Base-by-base conservation (phyloP, 2,113 vertebrate genomes). In the Corydoras maculifer region DNA sequence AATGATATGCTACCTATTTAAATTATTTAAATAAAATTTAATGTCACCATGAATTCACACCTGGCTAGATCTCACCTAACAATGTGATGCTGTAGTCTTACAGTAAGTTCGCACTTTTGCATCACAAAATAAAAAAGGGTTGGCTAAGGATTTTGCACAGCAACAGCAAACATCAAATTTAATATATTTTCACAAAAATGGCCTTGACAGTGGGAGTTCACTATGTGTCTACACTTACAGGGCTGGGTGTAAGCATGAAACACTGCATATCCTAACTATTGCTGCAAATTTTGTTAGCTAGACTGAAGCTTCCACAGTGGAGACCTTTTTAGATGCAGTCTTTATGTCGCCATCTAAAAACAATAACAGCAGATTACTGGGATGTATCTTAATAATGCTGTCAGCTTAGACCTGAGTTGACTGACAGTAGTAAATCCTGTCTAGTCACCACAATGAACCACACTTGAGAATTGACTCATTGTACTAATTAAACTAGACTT, bases 391-490 rank as follows among this genome's bases (percentile, higher is more conserved):
- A 51, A 13, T 30, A 14, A 29, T 14, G 6, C 55, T 58, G 43
- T 59, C 62, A 59, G 54, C 62, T 11, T 58, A 67, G 31, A 48
- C 12, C 3, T 29, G 50, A 50, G 58, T 13, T 66, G 63, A 35
- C 58, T 60, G 64, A 54, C 71, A 48, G 58, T 31, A 43, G 58
- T 54, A 73, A 73, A 62, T 73, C 50, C 49, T 11, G 58, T 48
- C 62, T 66, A 60, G 57, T 61, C 63, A 61, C 53, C 70, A 64
- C 43, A 53, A 50, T 50, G 18, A 65, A 64, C 61, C 53, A 2
- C 54, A 65, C 25, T 30, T 9, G 31, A 58, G 43, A 32, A 14
- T 62, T 55, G 15, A 70, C 29, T 60, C 58, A 6, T 25, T 35
- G 50, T 15, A 71, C 9, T 29, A 57, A 50, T 8, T 63, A 51